Evolutionary conservation across 2,888 invertebrate species (phyloP), one percentile per base, ranked within the genome.

Genomic region (Acleris sparsana): DNA sequence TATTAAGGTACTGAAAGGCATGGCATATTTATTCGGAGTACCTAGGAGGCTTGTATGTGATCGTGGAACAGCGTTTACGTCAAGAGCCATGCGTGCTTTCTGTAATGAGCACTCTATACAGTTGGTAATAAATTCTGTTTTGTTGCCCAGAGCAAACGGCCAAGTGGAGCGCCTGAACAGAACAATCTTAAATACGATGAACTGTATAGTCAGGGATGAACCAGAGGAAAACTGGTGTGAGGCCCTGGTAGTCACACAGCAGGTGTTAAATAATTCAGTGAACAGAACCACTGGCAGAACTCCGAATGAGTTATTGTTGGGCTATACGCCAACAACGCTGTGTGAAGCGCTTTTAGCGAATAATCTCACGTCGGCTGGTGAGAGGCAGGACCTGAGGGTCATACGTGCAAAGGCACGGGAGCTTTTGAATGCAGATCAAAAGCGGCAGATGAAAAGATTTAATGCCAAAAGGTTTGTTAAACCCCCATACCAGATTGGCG

Each of bases 161-260:
- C 33, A 33, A 33, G 9, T 9, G 9, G 22, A 22, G 22, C 22
- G 22, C 22, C 22, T 22, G 22, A 22, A 22, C 22, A 22, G 22
- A 3, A 22, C 22, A 22, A 29, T 29, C 7, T 7, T 29, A 29
- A 29, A 29, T 29, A 29, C 29, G 6, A 22, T 29, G 29, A 29
- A 29, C 7, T 6, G 1, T 29, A 7, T 29, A 7, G 29, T 29
- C 29, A 29, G 29, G 7, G 29, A 29, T 29, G 7, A 29, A 7
- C 48, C 48, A 58, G 48, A 58, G 25, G 48, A 58, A 18, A 58
- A 25, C 25, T 58, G 46, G 22, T 29, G 22, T 46, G 58, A 48
- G 25, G n/a, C 58, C 25, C 56, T 59, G 59, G 59, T 48, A 17
- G 49, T 22, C 17, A 59, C 59, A 51, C 56, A 56, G 22, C 56